Evolutionary conservation across 2,888 invertebrate species (phyloP).

Genomic region (Nephrotoma flavescens): DNA sequence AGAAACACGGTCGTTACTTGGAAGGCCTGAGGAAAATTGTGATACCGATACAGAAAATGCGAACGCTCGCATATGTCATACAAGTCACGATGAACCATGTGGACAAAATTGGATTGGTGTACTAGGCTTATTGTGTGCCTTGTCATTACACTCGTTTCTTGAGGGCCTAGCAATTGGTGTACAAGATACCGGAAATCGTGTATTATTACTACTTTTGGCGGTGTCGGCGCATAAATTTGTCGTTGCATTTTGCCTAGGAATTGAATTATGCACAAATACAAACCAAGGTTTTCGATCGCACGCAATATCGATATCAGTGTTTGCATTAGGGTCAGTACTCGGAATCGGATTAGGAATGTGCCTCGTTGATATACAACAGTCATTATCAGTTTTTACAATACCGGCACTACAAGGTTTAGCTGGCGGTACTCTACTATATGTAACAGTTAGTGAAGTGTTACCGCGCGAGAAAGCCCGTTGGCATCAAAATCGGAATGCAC

Average conservation of each 20-base stretch:
- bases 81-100: constrained; percentile 51
- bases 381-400: constrained; percentile 35
- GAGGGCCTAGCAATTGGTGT: constrained; percentile 74
- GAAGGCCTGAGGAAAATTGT: background rate
- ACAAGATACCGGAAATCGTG: constrained; percentile 47
- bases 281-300: constrained; percentile 29
- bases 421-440: constrained; percentile 62
- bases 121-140: constrained; percentile 51
- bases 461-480: constrained; percentile 61
- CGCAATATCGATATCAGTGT: constrained; percentile 43
- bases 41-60: constrained; percentile 15
- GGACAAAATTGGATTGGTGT: constrained; percentile 44
- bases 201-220: constrained; percentile 48
- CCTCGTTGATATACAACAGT: constrained; percentile 35
- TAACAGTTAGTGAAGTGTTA: constrained; percentile 61
- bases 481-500: constrained; percentile 40
- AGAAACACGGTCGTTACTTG: constrained; percentile 6
- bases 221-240: constrained; percentile 69
- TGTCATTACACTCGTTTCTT: constrained; percentile 62
- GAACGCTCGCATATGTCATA: constrained; percentile 40
- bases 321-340: constrained; percentile 49
- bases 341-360: constrained; percentile 54
- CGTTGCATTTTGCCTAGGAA: constrained; percentile 66
- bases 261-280: constrained; percentile 48
- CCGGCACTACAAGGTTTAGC: constrained; percentile 55